Evolutionary conservation across 2,113 vertebrate species (phyloP).

Genomic region (Pristiophorus japonicus): DNA sequence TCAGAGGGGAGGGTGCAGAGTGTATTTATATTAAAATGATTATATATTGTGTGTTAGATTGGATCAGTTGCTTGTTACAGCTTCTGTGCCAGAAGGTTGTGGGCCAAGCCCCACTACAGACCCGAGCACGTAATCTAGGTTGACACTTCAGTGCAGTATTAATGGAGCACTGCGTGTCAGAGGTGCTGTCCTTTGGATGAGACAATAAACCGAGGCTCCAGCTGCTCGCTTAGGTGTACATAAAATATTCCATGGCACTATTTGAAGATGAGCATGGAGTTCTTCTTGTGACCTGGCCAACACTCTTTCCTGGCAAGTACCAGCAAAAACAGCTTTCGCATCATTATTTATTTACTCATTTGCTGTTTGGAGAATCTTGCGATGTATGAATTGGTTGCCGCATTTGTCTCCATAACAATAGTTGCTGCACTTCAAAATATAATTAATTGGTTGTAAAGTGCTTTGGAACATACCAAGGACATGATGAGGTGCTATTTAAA

Average conservation of each 20-base stretch:
- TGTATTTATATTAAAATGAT: background rate
- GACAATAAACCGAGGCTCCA: background rate
- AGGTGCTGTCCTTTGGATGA: background rate
- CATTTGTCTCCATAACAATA: background rate
- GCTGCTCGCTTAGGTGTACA: background rate
- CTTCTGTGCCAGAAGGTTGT: background rate
- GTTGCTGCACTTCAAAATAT: background rate
- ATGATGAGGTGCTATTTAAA: background rate
- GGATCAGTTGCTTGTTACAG: background rate
- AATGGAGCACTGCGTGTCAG: background rate
- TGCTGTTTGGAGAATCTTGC: background rate
- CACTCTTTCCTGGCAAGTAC: background rate
- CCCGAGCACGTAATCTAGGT: background rate
- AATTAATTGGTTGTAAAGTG: background rate
- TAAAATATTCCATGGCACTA: background rate
- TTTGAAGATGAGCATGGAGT: background rate
- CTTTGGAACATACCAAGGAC: background rate
- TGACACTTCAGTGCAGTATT: background rate
- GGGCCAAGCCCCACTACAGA: background rate
- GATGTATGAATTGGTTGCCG: background rate
- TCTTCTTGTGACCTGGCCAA: background rate
- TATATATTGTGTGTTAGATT: background rate
- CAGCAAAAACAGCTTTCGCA: background rate
- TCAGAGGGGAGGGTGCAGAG: background rate
- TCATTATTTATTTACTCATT: background rate